Evolutionary conservation across 2,113 vertebrate genomes (phyloP).

Genomic region (Bufo gargarizans): DNA sequence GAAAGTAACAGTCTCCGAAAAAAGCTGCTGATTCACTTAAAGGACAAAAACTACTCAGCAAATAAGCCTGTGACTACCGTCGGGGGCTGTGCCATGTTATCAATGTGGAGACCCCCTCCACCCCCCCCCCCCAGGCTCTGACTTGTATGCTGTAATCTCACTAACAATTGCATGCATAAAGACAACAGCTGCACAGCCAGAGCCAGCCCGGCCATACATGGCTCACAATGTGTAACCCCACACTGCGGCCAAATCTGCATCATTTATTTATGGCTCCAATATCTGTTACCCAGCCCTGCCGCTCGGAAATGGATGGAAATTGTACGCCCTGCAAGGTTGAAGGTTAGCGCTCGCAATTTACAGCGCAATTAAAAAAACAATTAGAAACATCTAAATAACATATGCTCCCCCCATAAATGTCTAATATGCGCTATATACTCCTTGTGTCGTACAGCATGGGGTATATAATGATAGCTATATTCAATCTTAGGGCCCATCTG

Average conservation of each 20-base stretch:
- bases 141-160: conserved; percentile 68
- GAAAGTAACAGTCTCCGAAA: conserved; percentile 57
- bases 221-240: conserved; percentile 72
- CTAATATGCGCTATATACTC: background rate
- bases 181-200: conserved; percentile 79
- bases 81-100: conserved; percentile 63
- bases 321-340: conserved; percentile 68
- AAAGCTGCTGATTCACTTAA: conserved; percentile 59
- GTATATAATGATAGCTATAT: too few relatives aligned
- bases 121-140: conserved; percentile 47
- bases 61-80: conserved; percentile 57
- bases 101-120: conserved; percentile 63
- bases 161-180: conserved; percentile 78
- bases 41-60: conserved; percentile 56
- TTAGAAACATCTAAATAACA: background rate
- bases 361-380: conserved; percentile 21
- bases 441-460: too few relatives aligned
- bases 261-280: conserved; percentile 80
- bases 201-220: conserved; percentile 64
- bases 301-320: conserved; percentile 75
- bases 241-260: conserved; percentile 66
- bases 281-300: conserved; percentile 69
- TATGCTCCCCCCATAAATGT: background rate
- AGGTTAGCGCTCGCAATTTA: conserved; percentile 35
- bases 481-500: too few relatives aligned